These are phyloP conservation scores for Erithacus rubecula DNA, from an alignment of 2,797 vertebrate species.

Conservation along the genomic window DNA sequence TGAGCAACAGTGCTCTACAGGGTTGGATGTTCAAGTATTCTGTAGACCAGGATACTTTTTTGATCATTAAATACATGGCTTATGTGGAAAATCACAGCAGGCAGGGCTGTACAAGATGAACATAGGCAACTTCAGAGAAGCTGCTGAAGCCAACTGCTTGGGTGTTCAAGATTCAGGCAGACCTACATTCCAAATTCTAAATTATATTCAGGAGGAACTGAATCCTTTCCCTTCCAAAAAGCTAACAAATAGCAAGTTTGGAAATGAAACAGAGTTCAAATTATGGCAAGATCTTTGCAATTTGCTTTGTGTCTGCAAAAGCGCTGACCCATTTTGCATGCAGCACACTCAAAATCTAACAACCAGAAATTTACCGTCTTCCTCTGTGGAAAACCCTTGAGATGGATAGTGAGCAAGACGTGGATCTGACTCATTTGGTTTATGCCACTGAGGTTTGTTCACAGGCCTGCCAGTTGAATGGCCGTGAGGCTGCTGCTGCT, in stretches of 20 bases:
- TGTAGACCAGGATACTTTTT: not conserved
- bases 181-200: not conserved
- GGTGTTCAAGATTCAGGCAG: not conserved
- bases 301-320: not conserved
- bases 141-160: not conserved
- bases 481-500: constrained; percentile 69
- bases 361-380: constrained; percentile 77
- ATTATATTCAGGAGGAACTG: not conserved
- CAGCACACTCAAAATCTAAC: constrained; percentile 15
- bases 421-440: constrained; percentile 78
- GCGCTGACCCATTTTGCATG: not conserved
- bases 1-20: accelerated
- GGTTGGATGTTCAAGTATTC: not conserved
- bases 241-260: not conserved
- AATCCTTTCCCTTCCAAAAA: constrained; percentile 1
- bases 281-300: not conserved
- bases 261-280: not conserved
- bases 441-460: constrained; percentile 81
- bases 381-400: constrained; percentile 86
- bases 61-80: not conserved
- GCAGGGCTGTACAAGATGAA: not conserved
- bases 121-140: not conserved
- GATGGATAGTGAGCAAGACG: constrained; percentile 81
- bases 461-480: constrained; percentile 68
- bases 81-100: not conserved